Conservation (phyloP, 2,113 vertebrate genomes). For the Centropus bengalensis region DNA sequence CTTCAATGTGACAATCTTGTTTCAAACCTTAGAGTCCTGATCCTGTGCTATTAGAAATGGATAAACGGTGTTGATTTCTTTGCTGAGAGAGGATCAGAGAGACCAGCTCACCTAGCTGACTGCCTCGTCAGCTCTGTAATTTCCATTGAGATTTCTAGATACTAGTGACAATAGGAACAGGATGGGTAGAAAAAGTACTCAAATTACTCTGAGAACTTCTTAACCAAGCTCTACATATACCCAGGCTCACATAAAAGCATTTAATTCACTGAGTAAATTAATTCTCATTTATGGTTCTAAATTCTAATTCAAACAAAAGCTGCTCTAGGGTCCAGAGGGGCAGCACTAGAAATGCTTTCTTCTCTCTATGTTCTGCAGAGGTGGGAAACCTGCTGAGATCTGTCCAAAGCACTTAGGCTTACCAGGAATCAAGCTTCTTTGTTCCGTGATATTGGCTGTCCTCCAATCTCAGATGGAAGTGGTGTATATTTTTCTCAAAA, state of each 20-base stretch:
- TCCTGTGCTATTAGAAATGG: neutral
- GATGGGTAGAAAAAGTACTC: neutral
- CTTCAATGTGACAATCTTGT: neutral
- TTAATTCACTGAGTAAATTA: conserved; percentile 41
- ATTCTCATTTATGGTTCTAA: neutral
- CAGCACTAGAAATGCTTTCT: neutral
- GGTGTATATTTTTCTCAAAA: neutral
- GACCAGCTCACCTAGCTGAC: neutral
- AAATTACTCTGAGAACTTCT: neutral
- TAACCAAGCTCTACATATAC: conserved; percentile 1
- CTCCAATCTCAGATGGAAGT: neutral
- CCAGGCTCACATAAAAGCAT: neutral
- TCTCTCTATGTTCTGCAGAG: neutral
- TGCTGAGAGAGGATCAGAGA: neutral
- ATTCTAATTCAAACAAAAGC: neutral
- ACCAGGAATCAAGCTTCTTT: neutral
- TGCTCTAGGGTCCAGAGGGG: neutral
- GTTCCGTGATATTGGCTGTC: neutral
- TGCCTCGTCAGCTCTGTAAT: conserved; percentile 9
- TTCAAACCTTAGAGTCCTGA: neutral
- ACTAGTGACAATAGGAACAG: neutral
- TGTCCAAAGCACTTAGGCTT: neutral
- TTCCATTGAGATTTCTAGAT: conserved; percentile 68
- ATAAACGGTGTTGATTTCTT: neutral
- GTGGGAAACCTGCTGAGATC: neutral